A percentile compares a stretch with the other conserved stretches of the same genome.
These are phyloP conservation scores for Argya squamiceps DNA, from an alignment of 2,797 vertebrate species.

Conservation along the genomic window DNA sequence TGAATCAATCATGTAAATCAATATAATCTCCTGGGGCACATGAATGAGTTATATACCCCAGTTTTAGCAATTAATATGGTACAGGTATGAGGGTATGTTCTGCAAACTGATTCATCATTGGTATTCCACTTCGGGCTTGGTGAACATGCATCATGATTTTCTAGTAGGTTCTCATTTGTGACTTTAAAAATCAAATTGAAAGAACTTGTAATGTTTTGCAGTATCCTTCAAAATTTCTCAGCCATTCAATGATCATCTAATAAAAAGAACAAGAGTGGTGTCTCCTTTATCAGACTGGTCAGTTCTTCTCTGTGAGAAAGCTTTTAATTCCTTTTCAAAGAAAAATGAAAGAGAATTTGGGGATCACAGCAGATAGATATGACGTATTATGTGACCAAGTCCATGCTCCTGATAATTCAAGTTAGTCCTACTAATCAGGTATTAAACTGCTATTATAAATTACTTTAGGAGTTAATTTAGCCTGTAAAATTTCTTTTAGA, in stretches of 20 bases:
- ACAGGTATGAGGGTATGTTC: not conserved
- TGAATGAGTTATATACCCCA: not conserved
- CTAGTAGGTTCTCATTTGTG: not conserved
- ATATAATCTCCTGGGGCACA: not conserved
- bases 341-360: not conserved
- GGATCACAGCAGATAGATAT: not conserved
- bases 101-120: not conserved
- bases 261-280: not conserved
- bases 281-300: not conserved
- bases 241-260: not conserved
- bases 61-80: not conserved
- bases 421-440: conserved; percentile 12
- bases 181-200: not conserved
- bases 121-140: not conserved
- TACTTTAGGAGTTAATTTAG: conserved; percentile 2
- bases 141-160: not conserved
- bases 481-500: conserved; percentile 25
- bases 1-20: not conserved
- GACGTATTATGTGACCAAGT: not conserved
- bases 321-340: not conserved
- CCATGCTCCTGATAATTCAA: not conserved
- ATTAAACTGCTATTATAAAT: conserved; percentile 16
- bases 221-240: not conserved
- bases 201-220: not conserved
- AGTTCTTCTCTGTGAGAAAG: not conserved